Conservation (phyloP, 2,888 invertebrate genomes). For the Philereme vetulata region DNA sequence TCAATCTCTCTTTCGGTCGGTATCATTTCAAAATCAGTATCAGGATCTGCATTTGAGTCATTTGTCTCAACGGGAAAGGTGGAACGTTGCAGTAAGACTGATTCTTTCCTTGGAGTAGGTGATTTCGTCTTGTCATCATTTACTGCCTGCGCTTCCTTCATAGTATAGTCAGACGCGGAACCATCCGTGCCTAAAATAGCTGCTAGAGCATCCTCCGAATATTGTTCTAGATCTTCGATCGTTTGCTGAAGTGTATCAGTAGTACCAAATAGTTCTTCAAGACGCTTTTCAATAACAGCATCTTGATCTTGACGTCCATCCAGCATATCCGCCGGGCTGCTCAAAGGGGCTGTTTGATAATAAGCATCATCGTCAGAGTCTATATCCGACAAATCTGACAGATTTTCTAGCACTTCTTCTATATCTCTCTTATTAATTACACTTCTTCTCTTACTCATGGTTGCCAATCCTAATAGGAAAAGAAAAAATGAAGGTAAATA, state of each 20-base stretch:
- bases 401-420: constrained; percentile 3
- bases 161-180: constrained; percentile 3
- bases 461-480: background rate
- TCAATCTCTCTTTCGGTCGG: constrained; percentile 21
- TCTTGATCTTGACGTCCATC: constrained; percentile 14
- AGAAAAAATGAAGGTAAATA: background rate
- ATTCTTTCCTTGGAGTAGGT: constrained; percentile 10
- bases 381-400: too few species aligned
- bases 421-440: background rate
- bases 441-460: constrained; percentile 1
- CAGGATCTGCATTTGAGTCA: constrained; percentile 17
- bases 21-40: too few species aligned
- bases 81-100: constrained; percentile 2
- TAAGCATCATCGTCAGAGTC: too few species aligned
- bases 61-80: constrained; percentile 17
- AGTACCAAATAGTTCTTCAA: constrained; percentile 34
- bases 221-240: constrained; percentile 21
- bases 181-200: constrained; percentile 19
- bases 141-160: constrained; percentile 7
- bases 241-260: constrained; percentile 19
- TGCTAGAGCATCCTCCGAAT: constrained; percentile 9
- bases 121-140: constrained; percentile 11
- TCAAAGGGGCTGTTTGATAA: too few species aligned
- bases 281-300: constrained; percentile 35
- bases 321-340: background rate